Evolutionary conservation across 2,113 vertebrate genomes (phyloP).

Genomic region (Triplophysa rosa): DNA sequence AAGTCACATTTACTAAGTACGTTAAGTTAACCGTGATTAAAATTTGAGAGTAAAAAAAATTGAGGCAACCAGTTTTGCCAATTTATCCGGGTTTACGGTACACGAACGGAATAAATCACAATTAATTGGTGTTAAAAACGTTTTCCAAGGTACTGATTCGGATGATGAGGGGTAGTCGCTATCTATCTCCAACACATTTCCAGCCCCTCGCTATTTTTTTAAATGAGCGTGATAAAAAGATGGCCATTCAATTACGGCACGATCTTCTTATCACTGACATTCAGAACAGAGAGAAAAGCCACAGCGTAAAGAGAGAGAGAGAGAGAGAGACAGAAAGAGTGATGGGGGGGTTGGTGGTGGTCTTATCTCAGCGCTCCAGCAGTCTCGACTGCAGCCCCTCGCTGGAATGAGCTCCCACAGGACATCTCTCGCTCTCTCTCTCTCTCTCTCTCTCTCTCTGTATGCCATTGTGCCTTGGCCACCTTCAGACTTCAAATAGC

Average conservation of each 20-base stretch:
- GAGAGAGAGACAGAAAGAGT: constrained; percentile 7
- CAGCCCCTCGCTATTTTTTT: constrained; percentile 58
- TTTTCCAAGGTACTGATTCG: constrained; percentile 11
- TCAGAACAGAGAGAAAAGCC: constrained; percentile 81
- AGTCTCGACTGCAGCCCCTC: constrained; percentile 81
- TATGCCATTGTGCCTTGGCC: not conserved
- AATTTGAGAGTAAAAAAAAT: too few species aligned
- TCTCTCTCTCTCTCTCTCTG: constrained; percentile 27
- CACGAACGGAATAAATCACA: constrained; percentile 16
- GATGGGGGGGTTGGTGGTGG: constrained; percentile 7
- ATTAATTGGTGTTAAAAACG: constrained; percentile 20
- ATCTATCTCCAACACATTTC: constrained; percentile 34
- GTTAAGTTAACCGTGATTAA: too few species aligned
- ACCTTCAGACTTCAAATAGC: constrained; percentile 3
- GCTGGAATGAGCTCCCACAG: constrained; percentile 70
- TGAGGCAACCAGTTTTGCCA: too few species aligned
- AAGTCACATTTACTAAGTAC: too few species aligned
- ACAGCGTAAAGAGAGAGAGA: constrained; percentile 11
- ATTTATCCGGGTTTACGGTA: too few species aligned
- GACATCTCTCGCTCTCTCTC: constrained; percentile 50
- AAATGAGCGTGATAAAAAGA: constrained; percentile 61
- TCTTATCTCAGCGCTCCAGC: constrained; percentile 84
- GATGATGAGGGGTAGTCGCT: not conserved
- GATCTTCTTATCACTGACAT: constrained; percentile 86
- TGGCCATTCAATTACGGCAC: constrained; percentile 68